Base-by-base conservation (phyloP, 1,140 invertebrate genomes). In the Charaxes varanes region DNA sequence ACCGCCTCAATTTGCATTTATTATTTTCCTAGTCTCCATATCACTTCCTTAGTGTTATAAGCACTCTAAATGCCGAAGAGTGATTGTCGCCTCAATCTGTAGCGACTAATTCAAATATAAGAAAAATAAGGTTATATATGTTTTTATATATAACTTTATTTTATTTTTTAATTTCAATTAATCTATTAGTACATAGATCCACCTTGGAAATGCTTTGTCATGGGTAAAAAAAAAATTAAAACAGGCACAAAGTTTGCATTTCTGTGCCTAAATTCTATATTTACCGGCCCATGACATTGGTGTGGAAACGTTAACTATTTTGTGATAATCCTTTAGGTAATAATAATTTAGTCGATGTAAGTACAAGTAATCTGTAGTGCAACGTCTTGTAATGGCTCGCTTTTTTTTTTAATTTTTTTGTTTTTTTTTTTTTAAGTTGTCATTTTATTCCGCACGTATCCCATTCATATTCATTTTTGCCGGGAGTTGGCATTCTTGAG, bases 401-500 rank as follows among this genome's bases (percentile, higher is more conserved):
- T 85, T 82, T 62, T 73, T 81, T 60, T 62, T 64, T n/a, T n/a
- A n/a, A n/a, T n/a, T n/a, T n/a, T n/a, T n/a, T n/a, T n/a, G n/a
- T n/a, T n/a, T 31, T 10, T 66, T 50, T 50, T 51, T 62, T 66
- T 70, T 80, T 84, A 68, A 73, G 68, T 81, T 83, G 60, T 78
- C 68, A 78, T 83, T 77, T 80, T 81, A 71, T 80, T 84, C 84
- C 78, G 80, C 82, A 84, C 81, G 84, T 84, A 80, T 82, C 84
- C 84, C 79, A 84, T 85, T 85, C 84, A 85, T 85, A 83, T 79
- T 84, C 82, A 85, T 84, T 74, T n/a, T 62, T 73, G 76, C 77
- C 77, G 74, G 71, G 74, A 63, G 73, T 69, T 68, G 74, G 74
- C 77, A 72, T 64, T 31, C 28, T 68, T 46, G n/a, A n/a, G n/a